Base-by-base conservation (phyloP, 2,888 invertebrate genomes). In the Chymomyza procnemis region DNA sequence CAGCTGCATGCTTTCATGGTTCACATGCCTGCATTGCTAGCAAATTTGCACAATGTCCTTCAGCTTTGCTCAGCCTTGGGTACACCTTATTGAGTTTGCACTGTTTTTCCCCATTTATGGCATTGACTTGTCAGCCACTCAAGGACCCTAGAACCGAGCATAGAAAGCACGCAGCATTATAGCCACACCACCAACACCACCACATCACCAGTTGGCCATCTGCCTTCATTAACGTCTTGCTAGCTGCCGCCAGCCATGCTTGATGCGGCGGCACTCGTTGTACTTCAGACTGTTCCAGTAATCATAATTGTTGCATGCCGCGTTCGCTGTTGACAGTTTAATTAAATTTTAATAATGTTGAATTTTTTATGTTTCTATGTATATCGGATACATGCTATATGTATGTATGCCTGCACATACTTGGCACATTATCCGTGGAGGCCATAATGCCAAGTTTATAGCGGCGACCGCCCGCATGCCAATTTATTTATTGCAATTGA, bases 261-360 rank as follows among this genome's bases (percentile, higher is more conserved):
- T 41, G 34, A 14, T 30, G 66, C 58, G 58, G 58, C 19, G 22
- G 14, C 48, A 30, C 18, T 6, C 12, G 63, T 12, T 56, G 66
- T 70, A 67, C 73, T 71, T 46, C 56, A 59, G 63, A 26, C 57
- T 59, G n/a, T n/a, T n/a, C n/a, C n/a, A n/a, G n/a, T 73, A 69
- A 71, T 80, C 84, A 81, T 85, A 77, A 79, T 76, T 84, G 67
- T 68, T 64, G 66, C 68, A 68, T 46, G 69, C 64, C 65, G 62
- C 72, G 34, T 41, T 57, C 26, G 64, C 56, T 61, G 69, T 74
- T 77, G 82, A 68, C 75, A 76, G 74, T 70, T 78, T 81, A 81
- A 81, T 81, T 80, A 78, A 78, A 76, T 75, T 81, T 81, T 85
- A 78, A 83, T 85, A 78, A 78, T 78, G 66, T 67, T 69, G 48